Conservation (phyloP, 1,140 invertebrate species). For the Sycophila sp. region DNA sequence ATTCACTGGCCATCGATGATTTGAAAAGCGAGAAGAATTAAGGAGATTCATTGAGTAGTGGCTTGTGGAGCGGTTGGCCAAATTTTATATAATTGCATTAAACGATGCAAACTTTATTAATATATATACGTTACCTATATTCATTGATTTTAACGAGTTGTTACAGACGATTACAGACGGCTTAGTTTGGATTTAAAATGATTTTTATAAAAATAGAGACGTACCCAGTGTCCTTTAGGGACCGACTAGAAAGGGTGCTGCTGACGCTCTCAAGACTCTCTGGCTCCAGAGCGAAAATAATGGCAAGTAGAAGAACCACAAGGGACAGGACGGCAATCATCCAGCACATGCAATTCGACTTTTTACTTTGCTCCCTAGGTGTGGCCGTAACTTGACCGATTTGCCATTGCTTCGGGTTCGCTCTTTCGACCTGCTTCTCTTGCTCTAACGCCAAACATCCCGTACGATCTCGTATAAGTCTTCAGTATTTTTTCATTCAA, state of each 20-base stretch:
- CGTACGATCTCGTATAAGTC: conserved; percentile 45
- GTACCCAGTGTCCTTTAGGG: conserved; percentile 62
- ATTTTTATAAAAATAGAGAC: conserved; percentile 44
- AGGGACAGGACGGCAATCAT: conserved; percentile 54
- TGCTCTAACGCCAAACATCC: no score
- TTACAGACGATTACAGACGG: no score
- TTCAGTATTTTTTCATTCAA: conserved; percentile 6
- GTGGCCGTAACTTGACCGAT: conserved; percentile 35
- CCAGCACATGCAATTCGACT: conserved; percentile 55
- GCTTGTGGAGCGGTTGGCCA: no score
- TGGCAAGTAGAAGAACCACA: conserved; percentile 57
- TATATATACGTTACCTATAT: no score
- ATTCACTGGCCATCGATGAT: no score
- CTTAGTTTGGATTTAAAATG: not conserved
- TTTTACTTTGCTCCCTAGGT: conserved; percentile 54
- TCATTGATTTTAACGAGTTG: no score
- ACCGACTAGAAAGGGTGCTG: conserved; percentile 58
- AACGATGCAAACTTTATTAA: no score
- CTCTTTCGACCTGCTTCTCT: no score
- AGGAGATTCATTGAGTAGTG: no score
- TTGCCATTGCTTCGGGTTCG: no score
- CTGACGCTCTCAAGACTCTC: conserved; percentile 45
- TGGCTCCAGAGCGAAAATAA: conserved; percentile 62
- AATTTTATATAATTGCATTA: no score
- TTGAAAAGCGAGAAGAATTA: no score